A percentile compares a stretch with the other conserved stretches of the same genome.
Conservation (phyloP, 2,797 vertebrate species). For the Epinephelus awoara region DNA sequence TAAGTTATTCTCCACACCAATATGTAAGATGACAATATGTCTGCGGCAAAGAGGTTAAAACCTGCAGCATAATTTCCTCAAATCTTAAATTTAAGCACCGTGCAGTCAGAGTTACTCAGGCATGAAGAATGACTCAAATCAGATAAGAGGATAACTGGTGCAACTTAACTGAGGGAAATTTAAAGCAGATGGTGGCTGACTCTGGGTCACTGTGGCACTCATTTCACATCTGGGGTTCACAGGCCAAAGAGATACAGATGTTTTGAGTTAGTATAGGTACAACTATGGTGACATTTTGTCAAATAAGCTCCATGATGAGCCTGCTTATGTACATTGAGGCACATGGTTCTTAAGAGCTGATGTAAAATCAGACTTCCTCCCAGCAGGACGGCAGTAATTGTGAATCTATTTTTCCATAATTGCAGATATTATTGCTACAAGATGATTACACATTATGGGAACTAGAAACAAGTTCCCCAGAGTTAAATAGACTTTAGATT, state of each 20-base stretch:
- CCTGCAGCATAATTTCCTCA: not conserved
- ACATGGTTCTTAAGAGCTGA: not conserved
- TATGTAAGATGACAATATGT: not conserved
- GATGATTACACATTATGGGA: conserved; percentile 1
- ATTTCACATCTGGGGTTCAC: conserved; percentile 35
- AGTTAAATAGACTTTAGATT: not conserved
- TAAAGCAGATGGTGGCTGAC: conserved; percentile 50
- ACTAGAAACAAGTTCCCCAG: not conserved
- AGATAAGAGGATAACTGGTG: conserved; percentile 19
- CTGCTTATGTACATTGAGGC: not conserved
- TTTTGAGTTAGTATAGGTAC: not conserved
- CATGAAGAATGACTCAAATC: not conserved
- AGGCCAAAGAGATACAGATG: conserved; percentile 30
- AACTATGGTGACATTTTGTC: not conserved
- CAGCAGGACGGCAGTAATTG: not conserved
- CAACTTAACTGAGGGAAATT: conserved; percentile 37
- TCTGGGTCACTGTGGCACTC: conserved; percentile 16
- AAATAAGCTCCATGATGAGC: not conserved
- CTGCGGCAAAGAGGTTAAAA: not conserved
- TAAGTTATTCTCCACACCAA: not conserved
- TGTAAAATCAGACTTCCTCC: not conserved
- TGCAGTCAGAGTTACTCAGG: not conserved
- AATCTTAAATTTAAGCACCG: not conserved
- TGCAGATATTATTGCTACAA: not conserved
- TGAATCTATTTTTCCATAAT: not conserved